phyloP scores from a whole-genome alignment of 2,113 vertebrate genomes.

The Lophius piscatorius region DNA sequence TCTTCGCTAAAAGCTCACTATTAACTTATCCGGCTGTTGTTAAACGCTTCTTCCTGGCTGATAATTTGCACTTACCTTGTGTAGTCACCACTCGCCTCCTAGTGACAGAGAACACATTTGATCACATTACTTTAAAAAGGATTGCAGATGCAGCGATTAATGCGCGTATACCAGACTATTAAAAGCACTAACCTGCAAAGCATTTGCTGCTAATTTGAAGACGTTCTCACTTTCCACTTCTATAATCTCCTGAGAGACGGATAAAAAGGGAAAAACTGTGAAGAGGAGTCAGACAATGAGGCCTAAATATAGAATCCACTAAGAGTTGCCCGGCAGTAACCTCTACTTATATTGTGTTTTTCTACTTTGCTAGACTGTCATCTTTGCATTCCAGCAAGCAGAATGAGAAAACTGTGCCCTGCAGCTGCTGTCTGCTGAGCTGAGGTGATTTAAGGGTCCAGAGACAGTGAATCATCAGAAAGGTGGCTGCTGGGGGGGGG shows the following conservation, averaged over 20 bases:
- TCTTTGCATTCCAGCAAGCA: conserved; percentile 57
- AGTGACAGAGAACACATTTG: conserved; percentile 19
- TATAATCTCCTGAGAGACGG: conserved; percentile 88
- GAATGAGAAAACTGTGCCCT: conserved; percentile 55
- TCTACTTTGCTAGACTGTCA: conserved; percentile 17
- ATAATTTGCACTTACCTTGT: conserved; percentile 85
- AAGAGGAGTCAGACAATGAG: conserved; percentile 11
- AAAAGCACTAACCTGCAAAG: conserved; percentile 89
- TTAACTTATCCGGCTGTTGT: conserved; percentile 47
- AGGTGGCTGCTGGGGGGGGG: conserved; percentile 9
- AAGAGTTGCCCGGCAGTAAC: conserved; percentile 21
- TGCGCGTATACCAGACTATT: background rate
- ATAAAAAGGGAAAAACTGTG: conserved; percentile 13
- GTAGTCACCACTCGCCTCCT: conserved; percentile 98
- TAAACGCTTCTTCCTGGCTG: conserved; percentile 52
- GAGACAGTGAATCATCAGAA: conserved; percentile 65
- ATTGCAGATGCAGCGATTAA: conserved; percentile 10
- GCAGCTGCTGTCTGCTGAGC: conserved; percentile 52
- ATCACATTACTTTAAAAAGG: conserved; percentile 28
- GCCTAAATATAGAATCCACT: conserved; percentile 26
- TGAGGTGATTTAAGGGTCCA: conserved; percentile 37
- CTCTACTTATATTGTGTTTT: conserved; percentile 37
- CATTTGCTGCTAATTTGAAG: conserved; percentile 95
- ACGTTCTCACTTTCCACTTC: conserved; percentile 97
- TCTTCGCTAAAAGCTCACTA: conserved; percentile 46